Evolutionary conservation across 2,797 vertebrate genomes (phyloP), one percentile per base, ranked within the genome.

Genomic region (Pogonophryne albipinna): DNA sequence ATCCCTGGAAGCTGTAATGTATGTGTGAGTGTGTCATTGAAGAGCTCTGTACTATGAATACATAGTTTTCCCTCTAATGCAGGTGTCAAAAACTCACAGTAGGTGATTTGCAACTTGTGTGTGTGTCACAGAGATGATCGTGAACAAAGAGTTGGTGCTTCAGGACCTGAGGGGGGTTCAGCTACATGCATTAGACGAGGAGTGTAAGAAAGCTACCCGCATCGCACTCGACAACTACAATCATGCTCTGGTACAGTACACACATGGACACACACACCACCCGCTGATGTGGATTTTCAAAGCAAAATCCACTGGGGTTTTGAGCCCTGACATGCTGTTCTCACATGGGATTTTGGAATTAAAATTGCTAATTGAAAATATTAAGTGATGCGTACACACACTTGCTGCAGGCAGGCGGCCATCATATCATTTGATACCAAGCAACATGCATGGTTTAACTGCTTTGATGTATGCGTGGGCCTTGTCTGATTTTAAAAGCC

Each of bases 211-310:
- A 90, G 90, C 88, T 6, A 51, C 66, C 16, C 74, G 69, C 63
- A 70, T 91, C 1, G 80, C 92, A 1, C 89, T 94, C 46, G 76
- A 79, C 76, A 88, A 79, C 87, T 94, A 93, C 92, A 94, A 95
- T 74, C 88, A 83, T 52, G 90, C 91, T 74, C 90, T 94, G 95
- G 95, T 95, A 93, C 67, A 68, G 71, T 72, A 73, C 67, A 46
- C 73, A 74, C 79, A 79, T 60, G 55, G 70, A 78, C 71, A 79
- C 59, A 70, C 34, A 73, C 68, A 56, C 66, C 74, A 31, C 66
- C 55, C 17, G 16, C 56, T 58, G 45, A 78, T 82, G 66, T 63
- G 62, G 66, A 84, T 42, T 41, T 68, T 83, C 72, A 72, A 71
- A 71, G 64, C 44, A 13, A 41, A 85, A 56, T 68, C 83, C 85